phyloP scores from a whole-genome alignment of 35 echinoderm and acorn worm genomes.

The Apostichopus parvimensis region DNA sequence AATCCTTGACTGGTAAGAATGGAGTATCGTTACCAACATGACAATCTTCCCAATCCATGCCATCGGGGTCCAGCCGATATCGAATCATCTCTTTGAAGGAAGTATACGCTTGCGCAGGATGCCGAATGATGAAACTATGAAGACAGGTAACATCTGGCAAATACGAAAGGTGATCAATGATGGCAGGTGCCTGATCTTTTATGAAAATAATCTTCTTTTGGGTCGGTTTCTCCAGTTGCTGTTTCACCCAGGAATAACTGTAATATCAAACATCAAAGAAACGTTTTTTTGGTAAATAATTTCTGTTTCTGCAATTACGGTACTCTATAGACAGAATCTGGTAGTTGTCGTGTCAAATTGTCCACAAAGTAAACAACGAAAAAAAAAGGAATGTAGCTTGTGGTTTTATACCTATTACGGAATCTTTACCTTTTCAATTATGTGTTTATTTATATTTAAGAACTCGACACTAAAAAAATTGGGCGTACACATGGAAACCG shows the following conservation, averaged over 20 bases:
- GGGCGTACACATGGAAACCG: no score
- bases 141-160: background rate
- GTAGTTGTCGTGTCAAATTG: background rate
- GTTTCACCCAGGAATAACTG: slow-evolving; percentile 29
- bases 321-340: background rate
- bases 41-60: background rate
- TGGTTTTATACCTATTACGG: no score
- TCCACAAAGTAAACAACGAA: background rate
- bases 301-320: background rate
- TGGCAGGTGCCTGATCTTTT: slow-evolving; percentile 15
- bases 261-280: background rate
- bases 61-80: no score
- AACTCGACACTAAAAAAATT: no score
- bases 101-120: background rate
- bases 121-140: slow-evolving; percentile 18
- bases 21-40: background rate
- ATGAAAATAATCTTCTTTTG: slow-evolving; percentile 34
- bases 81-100: no score
- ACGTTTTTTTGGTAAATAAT: background rate
- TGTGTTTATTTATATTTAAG: background rate
- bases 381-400: background rate
- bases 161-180: background rate
- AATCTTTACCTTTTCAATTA: background rate
- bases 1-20: background rate
- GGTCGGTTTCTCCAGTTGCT: background rate